Percentiles rank a stretch among this genome's conserved stretches.
Evolutionary conservation across 2,113 vertebrate genomes (phyloP).

Genomic region (Pipa parva): DNA sequence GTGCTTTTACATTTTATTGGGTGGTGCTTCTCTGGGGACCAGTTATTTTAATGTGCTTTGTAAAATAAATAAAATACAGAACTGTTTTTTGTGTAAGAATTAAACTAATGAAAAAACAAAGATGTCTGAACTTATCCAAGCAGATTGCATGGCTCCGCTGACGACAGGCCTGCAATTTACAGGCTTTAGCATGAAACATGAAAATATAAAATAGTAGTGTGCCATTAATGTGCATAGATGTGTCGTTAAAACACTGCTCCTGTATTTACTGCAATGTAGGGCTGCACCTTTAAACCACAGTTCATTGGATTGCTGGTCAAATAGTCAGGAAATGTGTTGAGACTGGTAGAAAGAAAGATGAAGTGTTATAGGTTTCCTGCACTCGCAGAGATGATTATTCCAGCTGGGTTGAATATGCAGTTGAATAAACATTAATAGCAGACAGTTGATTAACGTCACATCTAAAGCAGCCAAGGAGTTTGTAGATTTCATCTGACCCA

Average conservation of each 20-base stretch:
- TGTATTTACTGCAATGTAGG: background rate
- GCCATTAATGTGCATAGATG: background rate
- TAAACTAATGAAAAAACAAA: background rate
- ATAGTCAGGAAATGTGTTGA: slow-evolving; percentile 43
- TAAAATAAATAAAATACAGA: background rate
- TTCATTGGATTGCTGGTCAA: slow-evolving; percentile 30
- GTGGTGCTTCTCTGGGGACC: background rate
- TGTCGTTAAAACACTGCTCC: background rate
- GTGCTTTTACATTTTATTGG: background rate
- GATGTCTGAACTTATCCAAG: background rate
- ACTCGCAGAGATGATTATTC: slow-evolving; percentile 39
- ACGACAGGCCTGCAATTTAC: background rate
- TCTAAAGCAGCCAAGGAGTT: slow-evolving; percentile 27
- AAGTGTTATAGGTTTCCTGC: slow-evolving; percentile 42
- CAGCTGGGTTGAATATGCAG: slow-evolving; percentile 33
- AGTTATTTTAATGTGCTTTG: background rate
- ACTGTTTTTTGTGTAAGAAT: background rate
- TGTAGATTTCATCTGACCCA: slow-evolving; percentile 38
- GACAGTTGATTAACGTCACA: slow-evolving; percentile 41
- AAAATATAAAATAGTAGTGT: background rate
- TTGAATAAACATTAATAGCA: slow-evolving; percentile 38
- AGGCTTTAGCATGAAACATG: background rate
- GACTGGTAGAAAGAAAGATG: slow-evolving; percentile 43
- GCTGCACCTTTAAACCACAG: slow-evolving; percentile 7
- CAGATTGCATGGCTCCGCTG: background rate